phyloP scores from a whole-genome alignment of 2,797 vertebrate species.

The Brotogeris chrysoptera region DNA sequence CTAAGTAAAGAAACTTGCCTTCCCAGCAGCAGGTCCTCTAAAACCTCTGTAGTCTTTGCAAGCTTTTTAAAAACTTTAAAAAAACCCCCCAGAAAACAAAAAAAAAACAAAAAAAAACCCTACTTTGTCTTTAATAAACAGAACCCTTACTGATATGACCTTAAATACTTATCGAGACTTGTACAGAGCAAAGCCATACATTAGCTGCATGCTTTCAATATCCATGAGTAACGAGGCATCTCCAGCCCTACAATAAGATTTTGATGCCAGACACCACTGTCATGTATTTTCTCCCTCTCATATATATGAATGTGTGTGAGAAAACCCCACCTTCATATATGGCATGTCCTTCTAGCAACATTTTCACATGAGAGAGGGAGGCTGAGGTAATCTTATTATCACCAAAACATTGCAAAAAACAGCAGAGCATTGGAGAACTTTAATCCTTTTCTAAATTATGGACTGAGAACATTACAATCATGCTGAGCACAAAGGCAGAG shows the following conservation, averaged over 20 bases:
- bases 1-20: neutral
- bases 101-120: too few species aligned
- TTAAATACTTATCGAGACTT: neutral
- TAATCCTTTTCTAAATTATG: slow-evolving; percentile 80
- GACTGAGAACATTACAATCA: slow-evolving; percentile 77
- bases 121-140: neutral
- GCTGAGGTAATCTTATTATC: slow-evolving; percentile 64
- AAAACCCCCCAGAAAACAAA: too few species aligned
- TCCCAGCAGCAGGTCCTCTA: neutral
- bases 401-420: slow-evolving; percentile 57
- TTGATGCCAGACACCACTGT: neutral
- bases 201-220: neutral
- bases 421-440: slow-evolving; percentile 51
- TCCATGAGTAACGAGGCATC: slow-evolving; percentile 16
- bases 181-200: neutral
- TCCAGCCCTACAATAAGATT: slow-evolving; percentile 1
- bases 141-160: neutral
- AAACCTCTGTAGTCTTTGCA: neutral
- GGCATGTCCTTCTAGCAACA: slow-evolving; percentile 9
- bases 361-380: slow-evolving; percentile 45
- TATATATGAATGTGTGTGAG: slow-evolving; percentile 45
- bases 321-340: slow-evolving; percentile 53
- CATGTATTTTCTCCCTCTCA: slow-evolving; percentile 22
- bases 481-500: slow-evolving; percentile 76
- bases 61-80: neutral